These are phyloP conservation scores for Halcyon leucocephala DNA, from an alignment of 2,797 vertebrate genomes.

Conservation along the genomic window DNA sequence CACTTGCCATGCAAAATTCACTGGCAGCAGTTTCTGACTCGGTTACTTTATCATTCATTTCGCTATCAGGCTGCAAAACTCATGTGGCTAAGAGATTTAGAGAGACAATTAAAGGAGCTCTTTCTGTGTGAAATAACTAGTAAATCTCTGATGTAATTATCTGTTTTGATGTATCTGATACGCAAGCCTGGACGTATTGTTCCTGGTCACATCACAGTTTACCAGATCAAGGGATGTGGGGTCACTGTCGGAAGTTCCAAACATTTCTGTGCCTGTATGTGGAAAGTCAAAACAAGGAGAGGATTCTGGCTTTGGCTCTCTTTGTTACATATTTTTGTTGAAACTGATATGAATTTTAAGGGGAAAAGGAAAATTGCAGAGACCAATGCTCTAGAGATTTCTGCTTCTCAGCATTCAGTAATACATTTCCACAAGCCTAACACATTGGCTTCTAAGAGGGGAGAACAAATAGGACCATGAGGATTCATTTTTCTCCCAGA, in stretches of 20 bases:
- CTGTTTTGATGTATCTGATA: background rate
- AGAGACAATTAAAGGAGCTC: background rate
- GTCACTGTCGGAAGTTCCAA: background rate
- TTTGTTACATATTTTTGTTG: background rate
- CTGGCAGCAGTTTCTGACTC: background rate
- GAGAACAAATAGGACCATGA: background rate
- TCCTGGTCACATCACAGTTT: background rate
- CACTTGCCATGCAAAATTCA: background rate
- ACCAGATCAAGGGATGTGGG: background rate
- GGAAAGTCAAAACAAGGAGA: background rate
- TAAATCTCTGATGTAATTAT: background rate
- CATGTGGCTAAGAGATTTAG: background rate
- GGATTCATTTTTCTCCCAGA: slow-evolving; percentile 22
- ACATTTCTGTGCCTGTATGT: background rate
- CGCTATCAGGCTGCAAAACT: background rate
- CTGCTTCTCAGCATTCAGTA: background rate
- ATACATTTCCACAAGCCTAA: background rate
- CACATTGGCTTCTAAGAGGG: background rate
- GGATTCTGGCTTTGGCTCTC: background rate
- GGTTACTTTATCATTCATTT: background rate
- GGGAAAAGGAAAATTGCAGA: background rate
- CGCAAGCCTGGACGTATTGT: background rate
- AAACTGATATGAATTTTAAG: background rate
- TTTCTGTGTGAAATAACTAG: background rate
- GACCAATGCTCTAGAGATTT: background rate